Conservation (phyloP, 2,888 invertebrate species). For the Caenorhabditis sp. region DNA sequence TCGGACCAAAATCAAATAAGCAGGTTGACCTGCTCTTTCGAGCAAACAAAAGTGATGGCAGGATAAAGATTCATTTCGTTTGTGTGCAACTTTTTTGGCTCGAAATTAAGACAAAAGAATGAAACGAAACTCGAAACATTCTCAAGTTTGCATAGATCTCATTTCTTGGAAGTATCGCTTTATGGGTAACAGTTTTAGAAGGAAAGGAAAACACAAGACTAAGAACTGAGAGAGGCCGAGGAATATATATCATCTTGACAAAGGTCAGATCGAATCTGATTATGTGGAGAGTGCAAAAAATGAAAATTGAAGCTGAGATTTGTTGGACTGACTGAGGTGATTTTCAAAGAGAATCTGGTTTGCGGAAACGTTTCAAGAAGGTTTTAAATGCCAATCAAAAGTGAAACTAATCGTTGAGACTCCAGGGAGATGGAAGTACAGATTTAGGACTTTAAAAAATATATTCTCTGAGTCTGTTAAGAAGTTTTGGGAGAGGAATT, state of each 20-base stretch:
- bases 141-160: neutral
- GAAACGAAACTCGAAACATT: slow-evolving; percentile 3
- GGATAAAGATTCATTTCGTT: neutral
- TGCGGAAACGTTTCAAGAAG: neutral
- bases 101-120: neutral
- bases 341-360: neutral
- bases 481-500: no score
- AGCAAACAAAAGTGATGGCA: slow-evolving; percentile 27
- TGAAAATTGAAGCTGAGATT: no score
- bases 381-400: neutral
- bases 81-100: slow-evolving; percentile 8
- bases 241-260: neutral
- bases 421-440: no score
- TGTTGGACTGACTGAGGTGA: neutral
- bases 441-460: no score
- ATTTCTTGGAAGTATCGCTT: no score
- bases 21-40: slow-evolving; percentile 23
- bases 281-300: neutral
- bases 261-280: slow-evolving; percentile 15
- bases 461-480: no score
- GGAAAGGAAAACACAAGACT: neutral
- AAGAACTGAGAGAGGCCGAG: neutral
- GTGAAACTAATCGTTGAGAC: no score
- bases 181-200: no score
- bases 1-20: neutral